These are phyloP conservation scores for Drosophila anceps DNA, from an alignment of 2,888 invertebrate genomes.

Conservation along the genomic window DNA sequence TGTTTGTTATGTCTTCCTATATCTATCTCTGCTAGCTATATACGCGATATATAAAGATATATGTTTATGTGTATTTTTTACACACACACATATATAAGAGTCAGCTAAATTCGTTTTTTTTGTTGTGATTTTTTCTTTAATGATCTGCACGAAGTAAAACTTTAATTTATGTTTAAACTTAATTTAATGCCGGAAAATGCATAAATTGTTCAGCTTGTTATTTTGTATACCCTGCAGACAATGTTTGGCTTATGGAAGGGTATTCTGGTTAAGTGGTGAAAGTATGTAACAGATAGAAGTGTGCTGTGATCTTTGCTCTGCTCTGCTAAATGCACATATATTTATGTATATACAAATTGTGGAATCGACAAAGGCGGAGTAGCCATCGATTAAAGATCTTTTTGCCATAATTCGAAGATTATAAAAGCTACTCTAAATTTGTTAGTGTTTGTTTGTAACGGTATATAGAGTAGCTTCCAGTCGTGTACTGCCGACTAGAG, in stretches of 20 bases:
- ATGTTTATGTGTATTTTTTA: conserved; percentile 1
- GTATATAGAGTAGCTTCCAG: neutral
- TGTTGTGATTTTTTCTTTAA: conserved; percentile 60
- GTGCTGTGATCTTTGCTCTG: too few relatives aligned
- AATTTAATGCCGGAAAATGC: conserved; percentile 80
- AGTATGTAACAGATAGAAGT: too few relatives aligned
- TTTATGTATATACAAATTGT: too few relatives aligned
- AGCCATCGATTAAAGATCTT: too few relatives aligned
- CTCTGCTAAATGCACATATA: too few relatives aligned
- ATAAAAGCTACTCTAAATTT: too few relatives aligned
- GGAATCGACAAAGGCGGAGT: too few relatives aligned
- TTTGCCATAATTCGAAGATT: too few relatives aligned
- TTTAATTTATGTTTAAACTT: conserved; percentile 82
- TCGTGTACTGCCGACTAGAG: neutral
- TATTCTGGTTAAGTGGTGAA: neutral
- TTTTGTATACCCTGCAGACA: conserved; percentile 2
- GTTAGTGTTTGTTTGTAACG: too few relatives aligned
- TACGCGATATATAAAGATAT: neutral
- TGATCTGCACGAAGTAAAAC: conserved; percentile 80
- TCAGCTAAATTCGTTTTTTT: conserved; percentile 35
- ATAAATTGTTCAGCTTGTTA: conserved; percentile 53
- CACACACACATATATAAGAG: neutral
- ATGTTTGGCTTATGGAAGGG: neutral
- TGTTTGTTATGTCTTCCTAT: conserved; percentile 28
- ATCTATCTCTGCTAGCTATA: conserved; percentile 17